phyloP scores from a whole-genome alignment of 2,113 vertebrate species.

The Chaetodon trifascialis region DNA sequence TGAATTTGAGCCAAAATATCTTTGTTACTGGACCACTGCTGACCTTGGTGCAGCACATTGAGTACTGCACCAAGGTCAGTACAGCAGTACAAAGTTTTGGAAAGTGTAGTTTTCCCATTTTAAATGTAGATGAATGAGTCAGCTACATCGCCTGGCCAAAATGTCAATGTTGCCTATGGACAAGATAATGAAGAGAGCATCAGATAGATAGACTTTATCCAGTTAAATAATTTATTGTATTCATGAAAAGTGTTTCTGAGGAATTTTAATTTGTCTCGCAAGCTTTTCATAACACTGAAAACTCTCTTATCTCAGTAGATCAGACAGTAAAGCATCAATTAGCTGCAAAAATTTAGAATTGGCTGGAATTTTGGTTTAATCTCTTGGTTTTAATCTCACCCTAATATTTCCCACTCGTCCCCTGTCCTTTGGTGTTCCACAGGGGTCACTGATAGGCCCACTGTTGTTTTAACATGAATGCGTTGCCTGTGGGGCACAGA shows the following conservation, averaged over 20 bases:
- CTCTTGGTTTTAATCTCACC: background rate
- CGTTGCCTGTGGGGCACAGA: too few species aligned
- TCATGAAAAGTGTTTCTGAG: too few species aligned
- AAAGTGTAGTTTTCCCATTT: background rate
- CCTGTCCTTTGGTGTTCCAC: background rate
- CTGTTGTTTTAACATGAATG: too few species aligned
- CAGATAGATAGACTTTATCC: too few species aligned
- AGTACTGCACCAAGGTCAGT: too few species aligned
- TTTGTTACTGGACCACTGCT: background rate
- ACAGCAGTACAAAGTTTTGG: background rate
- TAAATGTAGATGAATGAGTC: background rate
- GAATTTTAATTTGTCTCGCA: too few species aligned
- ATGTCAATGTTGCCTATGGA: background rate
- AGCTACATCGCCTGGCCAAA: background rate
- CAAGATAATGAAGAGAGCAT: too few species aligned
- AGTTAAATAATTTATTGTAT: too few species aligned
- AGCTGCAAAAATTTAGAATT: background rate
- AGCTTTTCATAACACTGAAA: too few species aligned
- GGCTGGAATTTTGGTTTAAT: background rate
- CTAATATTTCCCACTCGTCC: background rate
- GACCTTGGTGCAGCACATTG: background rate
- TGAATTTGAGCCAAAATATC: background rate
- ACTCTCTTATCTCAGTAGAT: too few species aligned
- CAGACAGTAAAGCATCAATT: too few species aligned
- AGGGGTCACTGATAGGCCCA: background rate